Evolutionary conservation across 1,140 invertebrate species (phyloP).

Genomic region (Aphelinus atriplicis): DNA sequence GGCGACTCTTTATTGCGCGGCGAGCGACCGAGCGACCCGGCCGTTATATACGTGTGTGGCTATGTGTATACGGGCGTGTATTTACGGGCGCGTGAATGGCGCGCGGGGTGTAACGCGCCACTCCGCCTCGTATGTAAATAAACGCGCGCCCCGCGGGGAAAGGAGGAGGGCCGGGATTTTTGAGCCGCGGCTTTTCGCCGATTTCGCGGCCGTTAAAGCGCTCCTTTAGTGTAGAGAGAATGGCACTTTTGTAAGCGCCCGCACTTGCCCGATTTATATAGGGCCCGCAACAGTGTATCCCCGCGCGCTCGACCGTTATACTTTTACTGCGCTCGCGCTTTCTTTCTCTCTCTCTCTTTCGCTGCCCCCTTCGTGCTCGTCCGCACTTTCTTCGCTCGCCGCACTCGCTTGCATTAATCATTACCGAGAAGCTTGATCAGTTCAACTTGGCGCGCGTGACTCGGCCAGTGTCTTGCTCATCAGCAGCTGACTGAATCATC

Average conservation of each 20-base stretch:
- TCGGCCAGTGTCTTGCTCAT: too few species aligned
- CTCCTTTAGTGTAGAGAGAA: not conserved
- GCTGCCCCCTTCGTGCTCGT: not conserved
- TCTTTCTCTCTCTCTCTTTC: not conserved
- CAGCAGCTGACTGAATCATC: too few species aligned
- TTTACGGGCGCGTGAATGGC: slow-evolving; percentile 20
- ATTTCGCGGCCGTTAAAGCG: slow-evolving; percentile 24
- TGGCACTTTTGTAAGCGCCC: slow-evolving; percentile 6
- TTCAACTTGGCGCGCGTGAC: too few species aligned
- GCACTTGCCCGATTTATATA: not conserved
- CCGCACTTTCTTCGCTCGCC: not conserved
- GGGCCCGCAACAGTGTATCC: not conserved
- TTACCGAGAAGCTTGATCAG: too few species aligned
- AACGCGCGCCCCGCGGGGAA: not conserved
- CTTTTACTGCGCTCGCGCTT: not conserved
- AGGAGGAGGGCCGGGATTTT: not conserved
- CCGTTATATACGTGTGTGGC: too few species aligned
- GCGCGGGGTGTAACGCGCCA: too few species aligned
- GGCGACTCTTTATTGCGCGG: not conserved
- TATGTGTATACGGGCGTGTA: not conserved
- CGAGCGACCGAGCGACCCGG: not conserved
- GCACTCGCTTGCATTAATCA: too few species aligned
- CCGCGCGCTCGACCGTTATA: too few species aligned
- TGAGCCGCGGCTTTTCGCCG: slow-evolving; percentile 19
- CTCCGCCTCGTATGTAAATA: slow-evolving; percentile 20